Percentiles rank a stretch among this genome's conserved stretches.
phyloP scores from a whole-genome alignment of 2,113 vertebrate genomes.

The Melanocharis versteri region DNA sequence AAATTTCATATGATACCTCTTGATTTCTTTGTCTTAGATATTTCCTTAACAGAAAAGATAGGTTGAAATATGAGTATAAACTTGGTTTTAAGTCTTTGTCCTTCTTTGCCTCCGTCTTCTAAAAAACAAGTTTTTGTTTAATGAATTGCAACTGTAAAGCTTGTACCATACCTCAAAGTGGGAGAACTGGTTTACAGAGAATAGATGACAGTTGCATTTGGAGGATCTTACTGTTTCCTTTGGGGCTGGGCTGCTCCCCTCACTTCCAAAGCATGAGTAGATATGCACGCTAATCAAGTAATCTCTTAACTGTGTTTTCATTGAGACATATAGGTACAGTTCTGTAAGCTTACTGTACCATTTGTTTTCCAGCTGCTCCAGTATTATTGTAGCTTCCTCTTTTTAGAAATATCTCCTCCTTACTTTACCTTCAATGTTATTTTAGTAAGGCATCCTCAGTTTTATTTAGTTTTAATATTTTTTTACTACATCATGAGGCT shows the following conservation, averaged over 20 bases:
- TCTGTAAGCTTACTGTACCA: neutral
- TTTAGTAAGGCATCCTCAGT: neutral
- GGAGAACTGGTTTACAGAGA: neutral
- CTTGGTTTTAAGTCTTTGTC: neutral
- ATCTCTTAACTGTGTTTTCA: neutral
- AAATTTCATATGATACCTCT: neutral
- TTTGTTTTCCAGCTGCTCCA: neutral
- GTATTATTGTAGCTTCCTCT: neutral
- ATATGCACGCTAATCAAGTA: neutral
- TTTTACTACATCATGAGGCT: neutral
- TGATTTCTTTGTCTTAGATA: neutral
- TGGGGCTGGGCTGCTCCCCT: neutral
- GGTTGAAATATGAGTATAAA: neutral
- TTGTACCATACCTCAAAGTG: neutral
- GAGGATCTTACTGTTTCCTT: neutral
- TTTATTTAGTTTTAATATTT: neutral
- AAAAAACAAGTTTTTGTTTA: neutral
- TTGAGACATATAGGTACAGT: neutral
- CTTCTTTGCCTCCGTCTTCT: neutral
- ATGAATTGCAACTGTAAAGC: neutral
- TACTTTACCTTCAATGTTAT: neutral
- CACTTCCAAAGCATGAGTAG: neutral
- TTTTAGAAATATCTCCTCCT: neutral
- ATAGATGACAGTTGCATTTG: neutral
- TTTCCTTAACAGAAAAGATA: neutral